Percentiles rank a stretch among this genome's conserved stretches.
These are phyloP conservation scores for Rapana venosa DNA, from an alignment of 2,888 invertebrate genomes.

Conservation along the genomic window DNA sequence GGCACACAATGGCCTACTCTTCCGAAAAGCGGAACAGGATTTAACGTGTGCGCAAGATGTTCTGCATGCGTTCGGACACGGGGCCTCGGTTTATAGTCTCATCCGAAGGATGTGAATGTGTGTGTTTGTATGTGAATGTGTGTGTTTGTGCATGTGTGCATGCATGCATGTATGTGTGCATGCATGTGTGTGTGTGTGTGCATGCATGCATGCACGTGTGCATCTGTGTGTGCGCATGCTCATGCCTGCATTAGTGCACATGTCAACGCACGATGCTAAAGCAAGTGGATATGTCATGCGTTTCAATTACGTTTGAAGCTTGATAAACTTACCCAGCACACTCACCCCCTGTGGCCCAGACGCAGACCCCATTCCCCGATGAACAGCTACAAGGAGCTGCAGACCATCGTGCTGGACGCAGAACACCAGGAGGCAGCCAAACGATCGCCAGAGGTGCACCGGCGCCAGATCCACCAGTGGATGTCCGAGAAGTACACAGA, in stretches of 20 bases:
- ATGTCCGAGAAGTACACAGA: conserved; percentile 67
- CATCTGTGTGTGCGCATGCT: not conserved
- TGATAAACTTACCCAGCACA: no score
- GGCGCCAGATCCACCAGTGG: conserved; percentile 67
- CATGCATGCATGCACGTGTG: not conserved
- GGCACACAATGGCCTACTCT: no score
- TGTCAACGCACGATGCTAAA: not conserved
- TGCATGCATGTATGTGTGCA: not conserved
- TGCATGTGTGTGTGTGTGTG: not conserved
- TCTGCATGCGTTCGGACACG: no score
- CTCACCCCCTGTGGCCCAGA: not conserved
- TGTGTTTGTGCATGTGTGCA: not conserved
- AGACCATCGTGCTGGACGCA: conserved; percentile 56
- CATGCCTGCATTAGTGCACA: not conserved
- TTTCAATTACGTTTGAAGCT: no score
- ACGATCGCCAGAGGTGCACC: conserved; percentile 54
- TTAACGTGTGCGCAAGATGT: no score
- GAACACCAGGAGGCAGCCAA: conserved; percentile 43
- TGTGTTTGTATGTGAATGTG: not conserved
- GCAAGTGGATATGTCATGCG: no score
- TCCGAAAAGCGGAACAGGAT: no score
- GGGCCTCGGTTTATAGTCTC: no score
- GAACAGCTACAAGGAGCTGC: conserved; percentile 57
- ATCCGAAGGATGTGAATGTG: no score
- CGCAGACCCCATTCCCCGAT: conserved; percentile 11